Percentiles rank a stretch among this genome's conserved stretches.
Conservation (phyloP, 2,113 vertebrate genomes). For the Murina feae region DNA sequence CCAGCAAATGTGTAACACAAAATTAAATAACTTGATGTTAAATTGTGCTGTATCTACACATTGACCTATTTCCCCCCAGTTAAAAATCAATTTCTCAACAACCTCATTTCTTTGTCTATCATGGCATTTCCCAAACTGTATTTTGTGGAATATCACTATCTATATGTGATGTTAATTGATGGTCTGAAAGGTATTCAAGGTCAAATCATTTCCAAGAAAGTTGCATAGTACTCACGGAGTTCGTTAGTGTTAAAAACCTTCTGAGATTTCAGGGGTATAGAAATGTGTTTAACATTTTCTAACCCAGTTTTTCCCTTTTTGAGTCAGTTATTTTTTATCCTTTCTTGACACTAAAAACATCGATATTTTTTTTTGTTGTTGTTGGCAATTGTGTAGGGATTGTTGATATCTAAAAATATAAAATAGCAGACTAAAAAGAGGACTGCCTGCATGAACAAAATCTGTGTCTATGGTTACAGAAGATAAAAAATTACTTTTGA, state of each 20-base stretch:
- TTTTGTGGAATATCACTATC: neutral
- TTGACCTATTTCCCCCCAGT: neutral
- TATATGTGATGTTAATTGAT: neutral
- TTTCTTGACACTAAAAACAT: neutral
- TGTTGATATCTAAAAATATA: neutral
- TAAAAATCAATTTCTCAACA: neutral
- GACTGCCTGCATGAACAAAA: neutral
- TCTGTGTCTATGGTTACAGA: neutral
- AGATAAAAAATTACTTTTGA: neutral
- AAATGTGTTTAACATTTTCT: neutral
- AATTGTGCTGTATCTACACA: neutral
- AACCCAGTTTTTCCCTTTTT: neutral
- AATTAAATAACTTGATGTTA: neutral
- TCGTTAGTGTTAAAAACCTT: neutral
- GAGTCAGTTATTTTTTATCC: neutral
- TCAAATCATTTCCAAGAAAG: conserved; percentile 10
- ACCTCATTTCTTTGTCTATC: neutral
- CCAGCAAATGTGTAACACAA: neutral
- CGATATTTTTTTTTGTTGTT: neutral
- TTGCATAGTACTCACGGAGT: neutral
- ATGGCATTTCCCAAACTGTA: neutral
- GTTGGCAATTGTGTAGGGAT: neutral
- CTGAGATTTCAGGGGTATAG: neutral
- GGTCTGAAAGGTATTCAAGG: neutral
- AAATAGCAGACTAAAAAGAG: neutral